A percentile compares a stretch with the other conserved stretches of the same genome.
Conservation (phyloP, 2,797 vertebrate species). For the Coluber constrictor region DNA sequence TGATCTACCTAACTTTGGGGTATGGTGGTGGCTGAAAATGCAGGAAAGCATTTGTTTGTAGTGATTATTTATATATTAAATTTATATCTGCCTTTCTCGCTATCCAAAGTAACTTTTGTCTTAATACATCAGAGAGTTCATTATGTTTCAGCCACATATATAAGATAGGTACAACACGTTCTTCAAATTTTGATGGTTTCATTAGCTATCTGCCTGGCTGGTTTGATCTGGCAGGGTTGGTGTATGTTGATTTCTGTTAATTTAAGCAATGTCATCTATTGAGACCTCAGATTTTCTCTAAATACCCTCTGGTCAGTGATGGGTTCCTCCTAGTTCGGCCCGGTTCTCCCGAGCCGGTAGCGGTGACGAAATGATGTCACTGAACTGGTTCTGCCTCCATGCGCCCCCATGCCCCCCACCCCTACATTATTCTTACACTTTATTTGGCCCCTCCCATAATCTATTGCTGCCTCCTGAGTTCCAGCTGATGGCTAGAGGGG, state of each 20-base stretch:
- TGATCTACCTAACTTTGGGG: neutral
- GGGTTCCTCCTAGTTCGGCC: too few relatives aligned
- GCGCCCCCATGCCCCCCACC: too few relatives aligned
- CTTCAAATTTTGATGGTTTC: neutral
- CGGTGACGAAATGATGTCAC: too few relatives aligned
- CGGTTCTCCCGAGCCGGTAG: too few relatives aligned
- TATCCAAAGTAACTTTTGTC: neutral
- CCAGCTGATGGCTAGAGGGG: too few relatives aligned
- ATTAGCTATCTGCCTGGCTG: neutral
- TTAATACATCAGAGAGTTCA: neutral
- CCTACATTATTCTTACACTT: too few relatives aligned
- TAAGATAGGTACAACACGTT: neutral
- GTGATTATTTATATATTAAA: neutral
- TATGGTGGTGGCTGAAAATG: neutral
- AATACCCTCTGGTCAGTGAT: neutral
- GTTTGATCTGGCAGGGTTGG: neutral
- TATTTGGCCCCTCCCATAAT: too few relatives aligned
- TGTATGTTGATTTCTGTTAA: neutral
- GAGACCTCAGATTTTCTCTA: neutral
- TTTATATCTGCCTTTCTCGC: neutral
- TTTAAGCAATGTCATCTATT: neutral
- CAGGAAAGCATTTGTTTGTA: neutral
- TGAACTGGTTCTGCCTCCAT: too few relatives aligned
- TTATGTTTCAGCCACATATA: neutral
- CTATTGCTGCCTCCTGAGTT: too few relatives aligned